Evolutionary conservation across 2,113 vertebrate species (phyloP).

Genomic region (Atherinomorus stipes): DNA sequence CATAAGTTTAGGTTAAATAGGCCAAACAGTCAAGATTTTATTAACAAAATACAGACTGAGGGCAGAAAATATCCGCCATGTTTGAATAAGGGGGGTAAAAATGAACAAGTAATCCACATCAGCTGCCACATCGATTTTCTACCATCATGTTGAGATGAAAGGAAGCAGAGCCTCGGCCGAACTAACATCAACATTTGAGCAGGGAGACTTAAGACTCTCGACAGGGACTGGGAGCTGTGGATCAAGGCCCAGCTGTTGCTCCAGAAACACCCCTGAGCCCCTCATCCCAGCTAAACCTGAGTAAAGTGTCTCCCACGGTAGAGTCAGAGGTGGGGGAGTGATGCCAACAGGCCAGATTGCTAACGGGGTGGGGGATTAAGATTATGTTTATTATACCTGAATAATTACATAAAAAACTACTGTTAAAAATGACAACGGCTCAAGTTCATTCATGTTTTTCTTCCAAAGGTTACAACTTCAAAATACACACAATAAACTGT

Average conservation of each 20-base stretch:
- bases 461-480: no score
- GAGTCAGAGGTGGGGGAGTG: not conserved
- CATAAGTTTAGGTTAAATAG: no score
- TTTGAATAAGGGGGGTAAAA: not conserved
- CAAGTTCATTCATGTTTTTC: no score
- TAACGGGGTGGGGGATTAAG: not conserved
- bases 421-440: no score
- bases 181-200: conserved; percentile 42
- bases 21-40: no score
- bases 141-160: not conserved
- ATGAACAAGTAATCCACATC: not conserved
- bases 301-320: conserved; percentile 15
- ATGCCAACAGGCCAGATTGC: not conserved
- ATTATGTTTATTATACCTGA: not conserved
- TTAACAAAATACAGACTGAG: no score
- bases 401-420: not conserved
- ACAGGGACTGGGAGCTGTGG: conserved; percentile 37
- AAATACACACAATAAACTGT: no score
- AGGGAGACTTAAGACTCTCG: not conserved
- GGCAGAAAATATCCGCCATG: no score
- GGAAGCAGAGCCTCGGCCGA: not conserved
- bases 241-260: conserved; percentile 55
- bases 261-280: conserved; percentile 25
- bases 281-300: conserved; percentile 31
- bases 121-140: no score